A percentile compares a stretch with the other conserved stretches of the same genome.
These are phyloP conservation scores for Anabacerthia variegaticeps DNA, from an alignment of 2,797 vertebrate species.

Conservation along the genomic window DNA sequence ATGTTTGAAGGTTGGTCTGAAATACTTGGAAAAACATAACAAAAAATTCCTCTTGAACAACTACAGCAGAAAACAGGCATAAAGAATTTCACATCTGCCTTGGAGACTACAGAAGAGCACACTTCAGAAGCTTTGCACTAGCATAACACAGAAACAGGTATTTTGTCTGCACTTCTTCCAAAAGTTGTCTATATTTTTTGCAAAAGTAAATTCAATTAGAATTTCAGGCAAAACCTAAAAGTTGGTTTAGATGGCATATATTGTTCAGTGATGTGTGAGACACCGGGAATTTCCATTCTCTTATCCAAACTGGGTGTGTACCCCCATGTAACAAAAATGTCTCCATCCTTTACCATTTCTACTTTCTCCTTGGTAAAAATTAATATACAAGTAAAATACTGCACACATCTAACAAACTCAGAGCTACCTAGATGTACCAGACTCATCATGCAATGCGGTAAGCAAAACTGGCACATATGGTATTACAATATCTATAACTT, in stretches of 20 bases:
- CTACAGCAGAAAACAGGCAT: background rate
- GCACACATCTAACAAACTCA: background rate
- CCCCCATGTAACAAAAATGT: background rate
- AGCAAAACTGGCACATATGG: background rate
- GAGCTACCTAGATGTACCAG: background rate
- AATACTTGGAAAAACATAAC: background rate
- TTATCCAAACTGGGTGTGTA: background rate
- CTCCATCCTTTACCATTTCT: background rate
- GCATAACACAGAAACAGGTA: background rate
- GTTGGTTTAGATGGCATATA: background rate
- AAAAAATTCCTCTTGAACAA: background rate
- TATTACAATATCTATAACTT: background rate
- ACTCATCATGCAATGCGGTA: background rate
- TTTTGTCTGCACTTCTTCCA: background rate
- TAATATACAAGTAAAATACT: accelerated
- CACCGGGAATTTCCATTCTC: background rate
- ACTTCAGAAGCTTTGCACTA: background rate
- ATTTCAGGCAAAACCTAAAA: background rate
- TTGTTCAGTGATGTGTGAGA: background rate
- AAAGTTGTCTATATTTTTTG: background rate
- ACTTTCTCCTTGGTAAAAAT: background rate
- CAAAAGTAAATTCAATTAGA: background rate
- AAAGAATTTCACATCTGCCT: background rate
- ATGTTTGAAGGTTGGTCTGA: background rate
- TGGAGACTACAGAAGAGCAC: background rate